Percentiles rank a stretch among this genome's conserved stretches.
Conservation (phyloP, 1,140 invertebrate genomes). For the Trichonephila inaurata region DNA sequence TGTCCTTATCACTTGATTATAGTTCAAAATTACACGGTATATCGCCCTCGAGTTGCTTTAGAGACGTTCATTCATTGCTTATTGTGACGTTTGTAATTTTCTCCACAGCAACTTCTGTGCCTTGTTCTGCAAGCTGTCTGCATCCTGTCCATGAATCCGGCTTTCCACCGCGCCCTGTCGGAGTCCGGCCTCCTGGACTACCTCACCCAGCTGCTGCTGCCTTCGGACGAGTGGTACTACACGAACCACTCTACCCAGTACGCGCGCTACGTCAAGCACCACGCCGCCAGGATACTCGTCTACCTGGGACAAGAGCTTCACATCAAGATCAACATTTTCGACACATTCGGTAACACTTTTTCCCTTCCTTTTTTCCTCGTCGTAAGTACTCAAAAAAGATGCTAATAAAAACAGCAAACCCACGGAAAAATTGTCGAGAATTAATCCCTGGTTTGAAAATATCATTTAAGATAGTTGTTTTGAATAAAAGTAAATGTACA, state of each 20-base stretch:
- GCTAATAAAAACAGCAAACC: too few relatives aligned
- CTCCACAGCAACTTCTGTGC: slow-evolving; percentile 85
- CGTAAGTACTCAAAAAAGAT: too few relatives aligned
- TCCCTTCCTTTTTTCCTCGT: too few relatives aligned
- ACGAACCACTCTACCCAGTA: slow-evolving; percentile 88
- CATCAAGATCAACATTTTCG: slow-evolving; percentile 83
- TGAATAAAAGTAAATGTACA: too few relatives aligned
- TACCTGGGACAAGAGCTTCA: slow-evolving; percentile 84
- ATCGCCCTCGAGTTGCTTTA: too few relatives aligned
- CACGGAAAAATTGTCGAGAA: too few relatives aligned
- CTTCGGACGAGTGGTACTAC: slow-evolving; percentile 89
- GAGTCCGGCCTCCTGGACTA: slow-evolving; percentile 86
- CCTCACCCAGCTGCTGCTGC: slow-evolving; percentile 86
- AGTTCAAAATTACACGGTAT: neutral
- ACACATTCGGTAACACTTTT: neutral
- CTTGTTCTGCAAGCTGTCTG: slow-evolving; percentile 86
- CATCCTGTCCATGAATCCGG: slow-evolving; percentile 84
- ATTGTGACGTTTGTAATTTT: too few relatives aligned
- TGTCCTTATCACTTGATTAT: neutral
- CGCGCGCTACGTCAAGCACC: slow-evolving; percentile 87
- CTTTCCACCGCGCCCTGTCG: slow-evolving; percentile 83
- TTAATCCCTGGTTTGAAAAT: too few relatives aligned
- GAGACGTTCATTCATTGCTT: too few relatives aligned
- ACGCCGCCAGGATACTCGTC: slow-evolving; percentile 86
- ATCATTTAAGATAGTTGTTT: too few relatives aligned